Base-by-base conservation (phyloP, 2,888 invertebrate genomes). In the Diabrotica balteata region DNA sequence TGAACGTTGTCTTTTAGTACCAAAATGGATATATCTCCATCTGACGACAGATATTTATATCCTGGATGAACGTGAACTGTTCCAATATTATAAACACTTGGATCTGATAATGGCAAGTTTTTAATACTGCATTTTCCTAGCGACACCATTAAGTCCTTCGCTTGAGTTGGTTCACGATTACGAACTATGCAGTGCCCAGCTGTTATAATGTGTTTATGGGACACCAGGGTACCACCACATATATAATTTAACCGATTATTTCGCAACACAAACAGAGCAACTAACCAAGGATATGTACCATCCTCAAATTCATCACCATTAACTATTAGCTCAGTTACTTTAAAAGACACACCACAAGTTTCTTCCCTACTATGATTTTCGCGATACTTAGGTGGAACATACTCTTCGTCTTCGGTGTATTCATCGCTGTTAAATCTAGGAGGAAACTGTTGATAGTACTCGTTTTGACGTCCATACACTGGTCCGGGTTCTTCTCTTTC, bases 1-100 rank as follows among this genome's bases (percentile, higher is more conserved):
- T 83, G 80, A 0, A 87, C 86, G 0, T 84, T 76, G 52, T 87
- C 85, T 0, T 85, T 81, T 50, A 90, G 81, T 50, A 83, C 84
- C 63, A 90, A 78, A n/a, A 90, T 82, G 1, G 88, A 87, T 46
- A 89, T 80, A 76, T 90, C 90, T 0, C 86, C 85, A 70, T 86
- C 86, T 77, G 86, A 88, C 0, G 85, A 85, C 0, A 85, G 83
- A 32, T 86, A 84, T 77, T 87, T 87, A 83, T 89, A 90, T 22
- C 86, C 82, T 0, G 88, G 87, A 72, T 89, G 32, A 32, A 32
- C 32, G 32, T 32, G 32, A 32, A 32, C 32, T 32, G 32, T 5
- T 32, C 32, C 32, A 32, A 32, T 32, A 4, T 32, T 32, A 32
- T 32, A 32, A 32, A 32, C 32, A 32, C 32, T 32, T 32, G 32